These are phyloP conservation scores for Anoncus sp. DNA, from an alignment of 2,888 invertebrate genomes.

Conservation along the genomic window DNA sequence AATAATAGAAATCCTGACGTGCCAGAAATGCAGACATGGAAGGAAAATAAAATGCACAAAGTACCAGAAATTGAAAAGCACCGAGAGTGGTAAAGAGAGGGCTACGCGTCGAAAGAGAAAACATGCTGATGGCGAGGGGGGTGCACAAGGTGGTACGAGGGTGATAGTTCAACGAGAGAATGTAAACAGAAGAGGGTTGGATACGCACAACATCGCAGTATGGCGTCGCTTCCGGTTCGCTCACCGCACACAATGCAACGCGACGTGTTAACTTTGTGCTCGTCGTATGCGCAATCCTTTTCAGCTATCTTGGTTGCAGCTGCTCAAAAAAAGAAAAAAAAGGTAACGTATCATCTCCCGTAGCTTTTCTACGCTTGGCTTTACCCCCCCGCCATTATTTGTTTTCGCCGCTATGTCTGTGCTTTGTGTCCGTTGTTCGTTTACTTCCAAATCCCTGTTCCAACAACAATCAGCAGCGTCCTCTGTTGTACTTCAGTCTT, in stretches of 20 bases:
- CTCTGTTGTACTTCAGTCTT: not conserved
- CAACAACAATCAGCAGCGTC: not conserved
- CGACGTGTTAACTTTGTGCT: constrained; percentile 79
- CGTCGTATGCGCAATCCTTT: constrained; percentile 53
- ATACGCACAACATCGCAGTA: constrained; percentile 75
- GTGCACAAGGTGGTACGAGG: constrained; percentile 26
- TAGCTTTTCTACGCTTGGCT: not conserved
- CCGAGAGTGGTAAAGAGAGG: constrained; percentile 16
- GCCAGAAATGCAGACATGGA: constrained; percentile 3
- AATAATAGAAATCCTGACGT: constrained; percentile 11
- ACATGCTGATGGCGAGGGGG: constrained; percentile 72
- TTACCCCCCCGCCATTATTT: not conserved
- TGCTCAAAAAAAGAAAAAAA: constrained; percentile 27
- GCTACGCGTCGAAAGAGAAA: constrained; percentile 63
- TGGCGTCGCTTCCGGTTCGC: constrained; percentile 83
- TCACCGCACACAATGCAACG: constrained; percentile 82
- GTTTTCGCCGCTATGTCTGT: not conserved
- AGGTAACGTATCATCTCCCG: no score
- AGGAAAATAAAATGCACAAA: constrained; percentile 22
- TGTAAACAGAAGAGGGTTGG: constrained; percentile 78
- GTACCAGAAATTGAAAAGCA: constrained; percentile 41
- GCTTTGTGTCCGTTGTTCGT: not conserved
- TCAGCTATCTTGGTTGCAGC: constrained; percentile 52
- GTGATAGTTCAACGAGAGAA: constrained; percentile 60
- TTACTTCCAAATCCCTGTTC: not conserved